Percentiles rank a stretch among this genome's conserved stretches.
Conservation (phyloP, 2,113 vertebrate species). For the Sakesphorus luctuosus region DNA sequence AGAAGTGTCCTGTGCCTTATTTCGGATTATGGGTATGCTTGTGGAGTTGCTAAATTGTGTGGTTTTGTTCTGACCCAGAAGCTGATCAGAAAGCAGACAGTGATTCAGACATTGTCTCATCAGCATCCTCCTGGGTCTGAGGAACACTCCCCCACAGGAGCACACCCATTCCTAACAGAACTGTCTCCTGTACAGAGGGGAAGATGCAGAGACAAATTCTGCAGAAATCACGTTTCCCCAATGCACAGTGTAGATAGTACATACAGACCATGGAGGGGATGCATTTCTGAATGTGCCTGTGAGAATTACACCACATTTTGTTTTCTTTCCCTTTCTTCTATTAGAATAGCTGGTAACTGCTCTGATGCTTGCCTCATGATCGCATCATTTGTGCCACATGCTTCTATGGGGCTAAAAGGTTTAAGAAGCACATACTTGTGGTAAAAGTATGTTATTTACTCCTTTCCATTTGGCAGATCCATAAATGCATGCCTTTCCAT, state of each 20-base stretch:
- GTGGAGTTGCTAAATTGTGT: not conserved
- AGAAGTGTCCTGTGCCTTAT: not conserved
- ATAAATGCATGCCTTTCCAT: not conserved
- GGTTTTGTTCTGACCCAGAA: not conserved
- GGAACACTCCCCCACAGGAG: not conserved
- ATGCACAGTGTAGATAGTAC: not conserved
- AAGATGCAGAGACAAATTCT: not conserved
- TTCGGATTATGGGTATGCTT: not conserved
- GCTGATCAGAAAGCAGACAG: not conserved
- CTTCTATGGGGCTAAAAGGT: not conserved
- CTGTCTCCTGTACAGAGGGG: not conserved
- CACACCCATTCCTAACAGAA: not conserved
- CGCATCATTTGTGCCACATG: not conserved
- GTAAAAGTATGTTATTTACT: not conserved
- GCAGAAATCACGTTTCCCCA: not conserved
- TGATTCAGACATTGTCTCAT: slow-evolving; percentile 31
- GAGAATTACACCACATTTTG: not conserved
- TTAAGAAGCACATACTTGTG: not conserved
- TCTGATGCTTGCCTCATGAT: not conserved
- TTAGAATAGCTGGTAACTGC: not conserved
- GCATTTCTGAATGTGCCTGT: not conserved
- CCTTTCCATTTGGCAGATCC: not conserved
- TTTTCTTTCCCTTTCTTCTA: not conserved
- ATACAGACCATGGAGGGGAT: not conserved
- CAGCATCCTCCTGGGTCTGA: not conserved